Percentiles rank a stretch among this genome's conserved stretches.
These are phyloP conservation scores for Eutolmus rufibarbis DNA, from an alignment of 2,888 invertebrate species.

Conservation along the genomic window DNA sequence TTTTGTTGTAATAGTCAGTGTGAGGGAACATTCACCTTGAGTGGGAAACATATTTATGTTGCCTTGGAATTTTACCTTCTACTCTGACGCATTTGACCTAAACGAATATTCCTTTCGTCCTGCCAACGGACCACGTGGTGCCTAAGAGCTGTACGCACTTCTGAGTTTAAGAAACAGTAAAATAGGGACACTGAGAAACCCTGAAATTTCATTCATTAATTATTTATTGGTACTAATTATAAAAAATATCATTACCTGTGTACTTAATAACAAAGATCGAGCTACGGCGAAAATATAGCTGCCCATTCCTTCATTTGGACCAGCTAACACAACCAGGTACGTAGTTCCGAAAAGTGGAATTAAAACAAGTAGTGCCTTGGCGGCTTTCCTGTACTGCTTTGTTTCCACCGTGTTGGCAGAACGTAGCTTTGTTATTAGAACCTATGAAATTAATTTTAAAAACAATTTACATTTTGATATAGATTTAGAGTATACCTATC, in stretches of 20 bases:
- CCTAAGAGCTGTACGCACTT: constrained; percentile 84
- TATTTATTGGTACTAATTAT: background rate
- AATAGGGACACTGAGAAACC: constrained; percentile 89
- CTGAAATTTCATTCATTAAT: constrained; percentile 62
- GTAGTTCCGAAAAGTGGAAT: constrained; percentile 94
- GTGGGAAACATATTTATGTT: background rate
- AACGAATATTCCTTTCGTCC: constrained; percentile 58
- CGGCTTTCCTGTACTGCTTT: constrained; percentile 88
- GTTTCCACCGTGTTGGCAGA: constrained; percentile 91
- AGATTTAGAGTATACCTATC: too few species aligned
- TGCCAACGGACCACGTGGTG: constrained; percentile 69
- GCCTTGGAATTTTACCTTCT: constrained; percentile 56
- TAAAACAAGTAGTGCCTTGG: constrained; percentile 88
- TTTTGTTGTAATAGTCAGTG: background rate
- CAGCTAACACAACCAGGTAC: constrained; percentile 84
- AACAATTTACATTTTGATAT: too few species aligned
- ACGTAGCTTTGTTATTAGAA: constrained; percentile 89
- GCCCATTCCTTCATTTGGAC: constrained; percentile 78
- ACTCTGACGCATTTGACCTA: constrained; percentile 55
- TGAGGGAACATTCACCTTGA: background rate
- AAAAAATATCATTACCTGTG: constrained; percentile 72
- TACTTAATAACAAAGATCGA: constrained; percentile 83
- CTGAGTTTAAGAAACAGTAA: constrained; percentile 93
- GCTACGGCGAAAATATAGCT: constrained; percentile 79
- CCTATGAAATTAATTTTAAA: constrained; percentile 64